These are phyloP conservation scores for Pelecanoides urinatrix DNA, from an alignment of 2,113 vertebrate species.

Conservation along the genomic window DNA sequence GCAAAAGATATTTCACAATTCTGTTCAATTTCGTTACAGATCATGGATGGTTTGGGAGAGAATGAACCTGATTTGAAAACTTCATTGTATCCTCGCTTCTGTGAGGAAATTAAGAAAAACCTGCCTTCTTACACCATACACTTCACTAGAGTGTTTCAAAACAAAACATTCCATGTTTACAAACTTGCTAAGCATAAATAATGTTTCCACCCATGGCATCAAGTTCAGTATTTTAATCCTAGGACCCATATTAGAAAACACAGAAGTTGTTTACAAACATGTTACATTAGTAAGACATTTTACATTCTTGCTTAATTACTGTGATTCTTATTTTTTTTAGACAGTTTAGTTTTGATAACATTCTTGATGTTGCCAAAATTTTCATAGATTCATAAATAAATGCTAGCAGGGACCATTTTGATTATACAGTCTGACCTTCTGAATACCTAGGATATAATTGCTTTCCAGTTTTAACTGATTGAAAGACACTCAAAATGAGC, in stretches of 20 bases:
- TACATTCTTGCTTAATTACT: not conserved
- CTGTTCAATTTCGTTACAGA: constrained; percentile 71
- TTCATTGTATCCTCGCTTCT: constrained; percentile 87
- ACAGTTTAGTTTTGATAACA: constrained; percentile 7
- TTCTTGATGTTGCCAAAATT: not conserved
- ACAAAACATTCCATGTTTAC: constrained; percentile 96
- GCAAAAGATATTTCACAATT: not conserved
- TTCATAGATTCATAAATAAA: not conserved
- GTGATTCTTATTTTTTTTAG: not conserved
- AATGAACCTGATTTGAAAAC: constrained; percentile 84
- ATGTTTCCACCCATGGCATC: not conserved
- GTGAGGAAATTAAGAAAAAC: constrained; percentile 87
- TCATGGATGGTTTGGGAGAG: constrained; percentile 91
- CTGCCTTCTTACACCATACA: constrained; percentile 71
- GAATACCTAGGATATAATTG: not conserved
- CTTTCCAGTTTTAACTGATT: not conserved
- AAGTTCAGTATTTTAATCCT: not conserved
- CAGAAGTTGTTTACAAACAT: constrained; percentile 40
- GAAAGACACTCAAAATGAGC: not conserved
- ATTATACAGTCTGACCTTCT: not conserved
- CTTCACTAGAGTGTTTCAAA: constrained; percentile 90
- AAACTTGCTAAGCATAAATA: constrained; percentile 76
- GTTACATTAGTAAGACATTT: not conserved
- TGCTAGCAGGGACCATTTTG: not conserved
- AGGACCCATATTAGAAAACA: not conserved